Base-by-base conservation (phyloP, 2,888 invertebrate species). In the Andrena camellia region DNA sequence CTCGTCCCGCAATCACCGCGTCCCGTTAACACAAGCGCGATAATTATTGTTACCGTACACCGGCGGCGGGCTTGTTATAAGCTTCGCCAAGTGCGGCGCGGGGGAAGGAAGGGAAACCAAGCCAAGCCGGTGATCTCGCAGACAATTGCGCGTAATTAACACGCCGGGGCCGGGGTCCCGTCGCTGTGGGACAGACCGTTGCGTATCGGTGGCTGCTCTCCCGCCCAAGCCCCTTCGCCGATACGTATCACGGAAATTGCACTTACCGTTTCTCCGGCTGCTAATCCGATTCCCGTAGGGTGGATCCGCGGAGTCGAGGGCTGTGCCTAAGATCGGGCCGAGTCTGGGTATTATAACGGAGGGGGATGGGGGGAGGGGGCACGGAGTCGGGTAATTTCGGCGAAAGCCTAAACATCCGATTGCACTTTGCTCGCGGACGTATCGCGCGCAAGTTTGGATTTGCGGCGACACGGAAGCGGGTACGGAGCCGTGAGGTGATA, bases 61-160 rank as follows among this genome's bases (percentile, higher is more conserved):
- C 26, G 23, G 23, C 10, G 23, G 73, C 78, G 29, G 69, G 72
- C 84, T 85, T 73, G 89, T 85, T 83, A 83, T 74, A 79, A 86
- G 78, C 81, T 78, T 54, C 48, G 48, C 31, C 74, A 63, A 78
- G 29, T 57, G 63, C 42, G 42, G 42, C 35, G 72, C 52, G 31
- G 50, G 60, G 50, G 31, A 72, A 68, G 50, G 68, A 64, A 71
- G 63, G 64, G 59, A 76, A 66, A 17, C 64, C 67, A 64, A 72
- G 71, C 64, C 67, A 64, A 72, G 71, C 77, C 79, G 72, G 71
- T 80, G 87, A 84, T 87, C 84, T 82, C 84, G 78, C 54, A 78
- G 86, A 88, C 88, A 89, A 89, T 89, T 84, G 89, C 83, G 72
- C 79, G 85, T 89, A 89, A 89, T 89, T 89, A 89, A 86, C 89